These are phyloP conservation scores for Hyposoter dolosus DNA, from an alignment of 2,888 invertebrate species.

Conservation along the genomic window DNA sequence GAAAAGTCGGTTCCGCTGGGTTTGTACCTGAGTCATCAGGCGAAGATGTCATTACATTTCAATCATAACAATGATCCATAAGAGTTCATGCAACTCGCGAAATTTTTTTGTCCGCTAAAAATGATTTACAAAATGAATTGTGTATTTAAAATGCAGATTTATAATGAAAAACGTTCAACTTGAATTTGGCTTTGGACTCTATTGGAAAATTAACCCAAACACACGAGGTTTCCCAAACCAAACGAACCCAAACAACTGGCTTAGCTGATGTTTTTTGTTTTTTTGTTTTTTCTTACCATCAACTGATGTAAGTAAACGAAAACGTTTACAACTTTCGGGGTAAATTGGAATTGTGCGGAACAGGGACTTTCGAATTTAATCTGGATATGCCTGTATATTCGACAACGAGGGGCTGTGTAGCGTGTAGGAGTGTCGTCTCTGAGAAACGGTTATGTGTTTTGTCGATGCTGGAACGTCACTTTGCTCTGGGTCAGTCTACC, in stretches of 20 bases:
- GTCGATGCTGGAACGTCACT: conserved; percentile 67
- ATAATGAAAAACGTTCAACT: too few relatives aligned
- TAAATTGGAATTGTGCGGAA: background rate
- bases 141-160: too few relatives aligned
- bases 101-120: too few relatives aligned
- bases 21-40: too few relatives aligned
- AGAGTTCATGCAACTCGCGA: too few relatives aligned
- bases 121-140: too few relatives aligned
- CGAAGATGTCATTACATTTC: too few relatives aligned
- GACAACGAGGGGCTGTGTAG: conserved; percentile 8
- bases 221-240: too few relatives aligned
- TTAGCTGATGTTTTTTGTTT: background rate
- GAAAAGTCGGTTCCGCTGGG: too few relatives aligned
- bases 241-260: background rate
- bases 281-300: background rate
- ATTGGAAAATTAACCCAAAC: too few relatives aligned
- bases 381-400: background rate
- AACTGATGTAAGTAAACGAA: background rate
- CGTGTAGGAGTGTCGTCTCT: conserved; percentile 65
- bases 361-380: background rate
- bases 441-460: conserved; percentile 71
- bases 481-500: conserved; percentile 55
- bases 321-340: background rate
- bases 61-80: too few relatives aligned
- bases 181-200: too few relatives aligned